These are phyloP conservation scores for Panthera leo DNA, from an alignment of 2,113 vertebrate genomes.

Conservation along the genomic window DNA sequence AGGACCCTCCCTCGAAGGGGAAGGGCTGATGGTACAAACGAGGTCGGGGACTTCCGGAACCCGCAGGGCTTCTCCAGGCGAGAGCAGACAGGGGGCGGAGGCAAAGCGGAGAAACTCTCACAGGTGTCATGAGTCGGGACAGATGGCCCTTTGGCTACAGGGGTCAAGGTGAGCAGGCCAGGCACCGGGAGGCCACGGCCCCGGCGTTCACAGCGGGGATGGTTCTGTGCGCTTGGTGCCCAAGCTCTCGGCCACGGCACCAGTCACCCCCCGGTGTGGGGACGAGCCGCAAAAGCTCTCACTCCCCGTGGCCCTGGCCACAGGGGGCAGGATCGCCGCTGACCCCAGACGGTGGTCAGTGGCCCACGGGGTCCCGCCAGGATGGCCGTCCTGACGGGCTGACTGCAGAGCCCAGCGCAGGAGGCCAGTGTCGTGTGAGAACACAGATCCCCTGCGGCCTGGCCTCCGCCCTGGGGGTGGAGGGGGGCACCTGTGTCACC, in stretches of 20 bases:
- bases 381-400: not conserved
- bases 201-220: not conserved
- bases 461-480: not conserved
- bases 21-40: not conserved
- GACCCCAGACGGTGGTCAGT: not conserved
- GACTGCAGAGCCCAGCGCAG: not conserved
- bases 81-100: too few relatives aligned
- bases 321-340: not conserved
- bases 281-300: too few relatives aligned
- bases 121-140: not conserved
- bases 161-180: not conserved
- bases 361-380: not conserved
- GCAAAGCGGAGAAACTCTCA: not conserved
- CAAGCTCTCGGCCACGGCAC: too few relatives aligned
- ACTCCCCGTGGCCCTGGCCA: not conserved
- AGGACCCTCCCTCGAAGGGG: not conserved
- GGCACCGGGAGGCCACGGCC: accelerated
- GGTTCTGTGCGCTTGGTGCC: not conserved
- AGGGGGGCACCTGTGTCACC: not conserved
- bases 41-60: not conserved
- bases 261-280: not conserved
- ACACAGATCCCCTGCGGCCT: not conserved
- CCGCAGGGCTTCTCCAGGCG: not conserved
- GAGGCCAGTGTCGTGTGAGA: too few relatives aligned
- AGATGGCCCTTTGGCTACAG: not conserved